A percentile compares a stretch with the other conserved stretches of the same genome.
Conservation (phyloP, 2,888 invertebrate genomes). For the Sinelater perroti region DNA sequence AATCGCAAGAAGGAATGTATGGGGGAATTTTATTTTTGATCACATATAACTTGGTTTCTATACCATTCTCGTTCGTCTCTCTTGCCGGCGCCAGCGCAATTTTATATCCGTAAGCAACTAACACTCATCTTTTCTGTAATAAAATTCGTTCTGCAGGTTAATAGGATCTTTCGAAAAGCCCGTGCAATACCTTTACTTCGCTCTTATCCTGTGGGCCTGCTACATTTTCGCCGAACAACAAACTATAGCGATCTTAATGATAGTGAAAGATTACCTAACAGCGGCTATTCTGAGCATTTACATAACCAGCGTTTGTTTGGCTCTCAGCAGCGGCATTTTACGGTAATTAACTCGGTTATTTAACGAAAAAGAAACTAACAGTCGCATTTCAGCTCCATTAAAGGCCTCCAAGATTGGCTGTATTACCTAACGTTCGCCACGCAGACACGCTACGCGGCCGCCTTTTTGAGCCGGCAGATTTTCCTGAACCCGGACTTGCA, state of each 20-base stretch:
- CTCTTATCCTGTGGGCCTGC: constrained; percentile 82
- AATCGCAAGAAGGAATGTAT: constrained; percentile 88
- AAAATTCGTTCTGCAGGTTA: constrained; percentile 62
- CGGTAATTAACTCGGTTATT: constrained; percentile 71
- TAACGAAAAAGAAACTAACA: too few species aligned
- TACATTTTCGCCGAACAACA: constrained; percentile 88
- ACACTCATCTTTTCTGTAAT: background rate
- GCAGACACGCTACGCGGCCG: constrained; percentile 81
- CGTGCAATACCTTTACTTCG: constrained; percentile 72
- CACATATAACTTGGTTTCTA: constrained; percentile 80
- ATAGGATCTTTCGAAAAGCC: constrained; percentile 66
- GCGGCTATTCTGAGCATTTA: constrained; percentile 84
- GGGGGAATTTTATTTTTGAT: constrained; percentile 85
- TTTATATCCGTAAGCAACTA: constrained; percentile 72
- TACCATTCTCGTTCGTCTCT: constrained; percentile 84
- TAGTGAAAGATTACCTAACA: constrained; percentile 79
- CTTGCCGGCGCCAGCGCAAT: constrained; percentile 77
- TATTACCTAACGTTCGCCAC: constrained; percentile 82
- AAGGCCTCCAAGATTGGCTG: constrained; percentile 82
- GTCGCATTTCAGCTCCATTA: constrained; percentile 74
- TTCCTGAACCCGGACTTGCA: constrained; percentile 67
- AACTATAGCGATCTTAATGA: constrained; percentile 81
- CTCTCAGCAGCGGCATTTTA: constrained; percentile 79
- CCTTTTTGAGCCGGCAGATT: constrained; percentile 76
- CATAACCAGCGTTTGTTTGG: constrained; percentile 75